Conservation (phyloP, 1,140 invertebrate genomes). For the Cepaea nemoralis region DNA sequence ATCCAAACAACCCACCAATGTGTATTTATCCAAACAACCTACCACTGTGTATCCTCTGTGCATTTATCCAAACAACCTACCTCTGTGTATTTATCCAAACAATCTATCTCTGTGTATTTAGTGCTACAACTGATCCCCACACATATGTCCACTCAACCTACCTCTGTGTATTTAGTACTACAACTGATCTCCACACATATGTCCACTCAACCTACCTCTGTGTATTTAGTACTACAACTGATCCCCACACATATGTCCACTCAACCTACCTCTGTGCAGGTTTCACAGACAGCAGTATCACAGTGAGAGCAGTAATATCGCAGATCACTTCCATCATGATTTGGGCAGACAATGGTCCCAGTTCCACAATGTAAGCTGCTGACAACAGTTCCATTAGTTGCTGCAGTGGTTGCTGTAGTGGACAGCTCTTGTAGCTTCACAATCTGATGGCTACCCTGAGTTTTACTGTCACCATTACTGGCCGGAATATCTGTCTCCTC, state of each 20-base stretch:
- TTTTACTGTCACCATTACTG: not conserved
- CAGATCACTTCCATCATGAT: conserved; percentile 71
- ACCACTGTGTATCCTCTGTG: too few relatives aligned
- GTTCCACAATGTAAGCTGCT: conserved; percentile 49
- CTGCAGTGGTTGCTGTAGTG: not conserved
- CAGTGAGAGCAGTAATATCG: conserved; percentile 75
- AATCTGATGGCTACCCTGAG: conserved; percentile 4
- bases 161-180: too few relatives aligned
- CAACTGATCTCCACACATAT: too few relatives aligned
- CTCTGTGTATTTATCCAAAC: too few relatives aligned
- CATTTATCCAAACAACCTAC: too few relatives aligned
- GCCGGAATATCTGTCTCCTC: not conserved
- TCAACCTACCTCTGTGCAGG: conserved; percentile 69
- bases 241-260: too few relatives aligned
- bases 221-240: too few relatives aligned
- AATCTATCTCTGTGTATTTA: too few relatives aligned
- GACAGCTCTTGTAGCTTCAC: not conserved
- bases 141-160: too few relatives aligned
- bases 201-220: conserved; percentile 6
- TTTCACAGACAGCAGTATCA: conserved; percentile 75
- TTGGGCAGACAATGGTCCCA: conserved; percentile 67
- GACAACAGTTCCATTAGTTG: conserved; percentile 47
- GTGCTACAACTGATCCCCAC: too few relatives aligned
- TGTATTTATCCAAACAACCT: too few relatives aligned
- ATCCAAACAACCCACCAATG: too few relatives aligned